Evolutionary conservation across 1,140 invertebrate genomes (phyloP).

Genomic region (Drosophila erecta): DNA sequence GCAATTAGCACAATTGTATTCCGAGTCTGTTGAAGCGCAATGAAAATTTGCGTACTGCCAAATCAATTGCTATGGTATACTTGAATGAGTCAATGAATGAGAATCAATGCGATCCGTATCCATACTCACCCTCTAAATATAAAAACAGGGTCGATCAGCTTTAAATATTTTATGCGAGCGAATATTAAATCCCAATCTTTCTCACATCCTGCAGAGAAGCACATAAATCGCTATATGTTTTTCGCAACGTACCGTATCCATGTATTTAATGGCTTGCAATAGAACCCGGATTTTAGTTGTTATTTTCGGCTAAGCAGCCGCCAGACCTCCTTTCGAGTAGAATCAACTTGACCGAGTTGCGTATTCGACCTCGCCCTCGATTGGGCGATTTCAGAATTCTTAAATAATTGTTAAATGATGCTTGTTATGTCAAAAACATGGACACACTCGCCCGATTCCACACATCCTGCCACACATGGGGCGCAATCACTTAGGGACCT

Average conservation of each 20-base stretch:
- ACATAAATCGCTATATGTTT: conserved; percentile 24
- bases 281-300: conserved; percentile 13
- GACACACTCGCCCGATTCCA: conserved; percentile 30
- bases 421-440: conserved; percentile 81
- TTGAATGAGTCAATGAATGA: no score
- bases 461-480: conserved; percentile 24
- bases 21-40: not conserved
- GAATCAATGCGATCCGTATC: no score
- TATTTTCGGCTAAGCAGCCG: conserved; percentile 16
- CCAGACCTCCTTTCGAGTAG: conserved; percentile 31
- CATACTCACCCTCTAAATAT: not conserved
- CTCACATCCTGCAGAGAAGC: not conserved
- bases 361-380: conserved; percentile 38
- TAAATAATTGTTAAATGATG: conserved; percentile 83
- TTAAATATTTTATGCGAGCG: no score
- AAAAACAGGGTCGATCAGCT: no score
- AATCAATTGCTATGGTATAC: not conserved
- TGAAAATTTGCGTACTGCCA: not conserved
- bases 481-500: conserved; percentile 71
- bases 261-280: conserved; percentile 42
- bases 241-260: conserved; percentile 8
- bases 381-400: conserved; percentile 57
- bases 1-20: conserved; percentile 8
- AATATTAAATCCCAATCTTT: not conserved
- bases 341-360: conserved; percentile 59